phyloP scores from a whole-genome alignment of 1,140 invertebrate species.

The Bacillus rossius region DNA sequence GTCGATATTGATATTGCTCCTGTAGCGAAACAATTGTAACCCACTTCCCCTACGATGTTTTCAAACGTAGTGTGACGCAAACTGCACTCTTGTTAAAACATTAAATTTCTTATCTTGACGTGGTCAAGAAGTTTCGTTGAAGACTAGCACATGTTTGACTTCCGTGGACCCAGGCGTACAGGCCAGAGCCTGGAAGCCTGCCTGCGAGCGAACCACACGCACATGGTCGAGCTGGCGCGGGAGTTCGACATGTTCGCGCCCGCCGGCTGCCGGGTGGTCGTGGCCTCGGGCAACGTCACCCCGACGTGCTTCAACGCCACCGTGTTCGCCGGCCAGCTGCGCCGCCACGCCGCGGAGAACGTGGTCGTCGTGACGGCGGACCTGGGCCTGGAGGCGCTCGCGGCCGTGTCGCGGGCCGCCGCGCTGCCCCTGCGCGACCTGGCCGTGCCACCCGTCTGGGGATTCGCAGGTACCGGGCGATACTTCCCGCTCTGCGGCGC shows the following conservation, averaged over 20 bases:
- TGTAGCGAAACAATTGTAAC: no score
- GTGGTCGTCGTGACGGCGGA: conserved; percentile 3
- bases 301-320: conserved; percentile 7
- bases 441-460: background rate
- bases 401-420: background rate
- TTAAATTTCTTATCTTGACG: no score
- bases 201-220: background rate
- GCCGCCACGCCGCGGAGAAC: background rate
- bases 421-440: background rate
- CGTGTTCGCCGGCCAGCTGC: background rate
- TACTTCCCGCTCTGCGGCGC: no score
- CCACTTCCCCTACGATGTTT: no score
- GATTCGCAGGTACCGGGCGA: background rate
- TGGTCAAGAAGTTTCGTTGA: no score
- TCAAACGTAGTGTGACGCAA: no score
- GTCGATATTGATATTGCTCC: no score
- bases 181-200: background rate
- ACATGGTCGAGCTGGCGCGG: background rate
- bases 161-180: no score
- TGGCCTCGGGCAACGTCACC: background rate
- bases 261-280: background rate
- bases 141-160: no score
- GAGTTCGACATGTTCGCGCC: background rate
- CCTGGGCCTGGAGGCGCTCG: background rate
- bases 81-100: no score